Evolutionary conservation across 2,888 invertebrate genomes (phyloP).

Genomic region (Ornithoptera alexandrae): DNA sequence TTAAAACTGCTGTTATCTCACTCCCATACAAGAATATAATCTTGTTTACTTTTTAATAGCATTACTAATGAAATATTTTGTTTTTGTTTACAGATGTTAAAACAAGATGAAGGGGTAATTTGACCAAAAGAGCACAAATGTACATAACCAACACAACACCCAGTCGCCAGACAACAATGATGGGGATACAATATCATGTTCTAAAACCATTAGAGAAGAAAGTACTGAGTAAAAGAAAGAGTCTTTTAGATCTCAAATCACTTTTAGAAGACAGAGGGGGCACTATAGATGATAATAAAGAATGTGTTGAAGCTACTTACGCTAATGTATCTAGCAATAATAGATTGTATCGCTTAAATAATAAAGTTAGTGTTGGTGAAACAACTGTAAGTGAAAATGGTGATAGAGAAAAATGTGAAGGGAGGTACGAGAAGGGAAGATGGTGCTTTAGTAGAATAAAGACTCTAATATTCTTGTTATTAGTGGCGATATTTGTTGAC

Average conservation of each 20-base stretch:
- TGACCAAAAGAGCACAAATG: constrained; percentile 53
- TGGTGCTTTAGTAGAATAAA: constrained; percentile 70
- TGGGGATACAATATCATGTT: constrained; percentile 43
- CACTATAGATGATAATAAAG: constrained; percentile 39
- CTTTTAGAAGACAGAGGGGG: constrained; percentile 74
- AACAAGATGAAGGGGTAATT: constrained; percentile 63
- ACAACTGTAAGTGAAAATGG: constrained; percentile 41
- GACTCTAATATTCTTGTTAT: constrained; percentile 64
- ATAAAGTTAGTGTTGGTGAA: constrained; percentile 52
- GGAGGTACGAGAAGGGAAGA: constrained; percentile 46
- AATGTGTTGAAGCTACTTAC: constrained; percentile 38
- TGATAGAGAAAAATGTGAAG: constrained; percentile 51
- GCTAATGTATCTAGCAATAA: constrained; percentile 54
- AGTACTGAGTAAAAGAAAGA: constrained; percentile 55
- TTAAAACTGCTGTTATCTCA: too few relatives aligned
- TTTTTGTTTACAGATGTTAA: constrained; percentile 68
- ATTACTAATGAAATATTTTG: constrained; percentile 22
- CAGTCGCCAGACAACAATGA: constrained; percentile 50
- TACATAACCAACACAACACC: constrained; percentile 37
- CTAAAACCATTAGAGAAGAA: constrained; percentile 59
- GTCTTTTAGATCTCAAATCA: constrained; percentile 68
- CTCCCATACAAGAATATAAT: too few relatives aligned
- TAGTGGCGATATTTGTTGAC: constrained; percentile 60
- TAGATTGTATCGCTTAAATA: constrained; percentile 53
- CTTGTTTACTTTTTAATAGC: neutral